Evolutionary conservation across 2,888 invertebrate genomes (phyloP).

Genomic region (Chrysolina americana): DNA sequence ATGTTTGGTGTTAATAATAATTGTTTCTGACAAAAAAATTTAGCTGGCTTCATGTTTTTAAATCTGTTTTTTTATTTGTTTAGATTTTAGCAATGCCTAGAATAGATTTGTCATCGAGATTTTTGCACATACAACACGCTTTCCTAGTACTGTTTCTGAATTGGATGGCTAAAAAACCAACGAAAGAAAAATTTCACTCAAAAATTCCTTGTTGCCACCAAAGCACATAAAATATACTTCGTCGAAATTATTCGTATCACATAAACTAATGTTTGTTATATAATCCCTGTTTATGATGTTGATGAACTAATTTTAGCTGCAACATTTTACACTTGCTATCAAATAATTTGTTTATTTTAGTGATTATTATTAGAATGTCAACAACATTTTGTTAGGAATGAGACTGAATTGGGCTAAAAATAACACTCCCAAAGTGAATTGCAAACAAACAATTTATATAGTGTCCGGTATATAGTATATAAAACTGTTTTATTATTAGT

Average conservation of each 20-base stretch:
- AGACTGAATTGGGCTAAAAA: neutral
- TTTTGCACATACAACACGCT: slow-evolving; percentile 13
- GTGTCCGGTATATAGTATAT: neutral
- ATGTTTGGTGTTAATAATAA: slow-evolving; percentile 51
- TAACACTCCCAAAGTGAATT: neutral
- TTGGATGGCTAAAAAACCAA: neutral
- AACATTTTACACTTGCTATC: neutral
- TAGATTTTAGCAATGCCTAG: slow-evolving; percentile 45
- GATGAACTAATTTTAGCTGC: neutral
- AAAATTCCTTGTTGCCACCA: neutral
- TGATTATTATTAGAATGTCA: neutral
- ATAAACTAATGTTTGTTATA: neutral
- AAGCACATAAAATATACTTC: no score
- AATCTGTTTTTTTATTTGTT: slow-evolving; percentile 38
- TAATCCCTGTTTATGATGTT: neutral
- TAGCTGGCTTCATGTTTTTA: slow-evolving; percentile 43
- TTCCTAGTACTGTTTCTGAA: neutral
- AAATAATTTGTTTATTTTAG: neutral
- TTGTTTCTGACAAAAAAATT: slow-evolving; percentile 47
- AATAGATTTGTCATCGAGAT: slow-evolving; percentile 30
- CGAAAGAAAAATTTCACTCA: neutral
- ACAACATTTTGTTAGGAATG: neutral
- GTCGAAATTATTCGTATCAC: neutral
- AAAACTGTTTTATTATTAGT: no score
- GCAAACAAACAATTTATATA: neutral